Evolutionary conservation across 2,797 vertebrate species (phyloP).

Genomic region (Gadopsis bispinosus): DNA sequence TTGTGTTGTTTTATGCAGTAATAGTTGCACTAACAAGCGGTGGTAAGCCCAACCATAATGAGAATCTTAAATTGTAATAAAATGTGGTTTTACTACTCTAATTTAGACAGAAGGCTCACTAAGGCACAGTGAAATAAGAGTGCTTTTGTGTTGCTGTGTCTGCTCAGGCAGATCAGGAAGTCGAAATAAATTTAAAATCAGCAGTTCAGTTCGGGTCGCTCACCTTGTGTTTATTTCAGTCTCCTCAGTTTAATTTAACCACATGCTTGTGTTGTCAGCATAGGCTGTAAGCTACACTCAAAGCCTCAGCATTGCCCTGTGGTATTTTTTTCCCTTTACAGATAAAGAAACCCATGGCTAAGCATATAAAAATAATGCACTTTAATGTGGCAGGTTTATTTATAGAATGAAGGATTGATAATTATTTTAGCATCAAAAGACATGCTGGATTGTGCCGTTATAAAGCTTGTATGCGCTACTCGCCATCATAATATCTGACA

Average conservation of each 20-base stretch:
- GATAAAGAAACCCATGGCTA: constrained; percentile 63
- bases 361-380: constrained; percentile 64
- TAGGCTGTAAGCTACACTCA: constrained; percentile 64
- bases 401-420: constrained; percentile 61
- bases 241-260: constrained; percentile 74
- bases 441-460: constrained; percentile 44
- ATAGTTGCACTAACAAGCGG: constrained; percentile 53
- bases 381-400: constrained; percentile 69
- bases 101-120: constrained; percentile 41
- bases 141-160: constrained; percentile 36
- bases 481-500: constrained; percentile 54
- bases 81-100: constrained; percentile 55
- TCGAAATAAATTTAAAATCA: constrained; percentile 58
- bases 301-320: constrained; percentile 67
- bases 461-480: constrained; percentile 47
- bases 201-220: constrained; percentile 53
- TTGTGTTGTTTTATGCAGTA: constrained; percentile 57
- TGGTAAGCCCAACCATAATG: constrained; percentile 48
- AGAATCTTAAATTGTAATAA: constrained; percentile 64
- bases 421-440: constrained; percentile 73
- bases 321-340: constrained; percentile 56
- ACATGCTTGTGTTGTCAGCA: constrained; percentile 60
- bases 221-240: constrained; percentile 72
- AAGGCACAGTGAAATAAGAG: constrained; percentile 38
- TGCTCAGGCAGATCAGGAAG: constrained; percentile 51